Evolutionary conservation across 2,888 invertebrate genomes (phyloP).

Genomic region (Aleiodes alternator): DNA sequence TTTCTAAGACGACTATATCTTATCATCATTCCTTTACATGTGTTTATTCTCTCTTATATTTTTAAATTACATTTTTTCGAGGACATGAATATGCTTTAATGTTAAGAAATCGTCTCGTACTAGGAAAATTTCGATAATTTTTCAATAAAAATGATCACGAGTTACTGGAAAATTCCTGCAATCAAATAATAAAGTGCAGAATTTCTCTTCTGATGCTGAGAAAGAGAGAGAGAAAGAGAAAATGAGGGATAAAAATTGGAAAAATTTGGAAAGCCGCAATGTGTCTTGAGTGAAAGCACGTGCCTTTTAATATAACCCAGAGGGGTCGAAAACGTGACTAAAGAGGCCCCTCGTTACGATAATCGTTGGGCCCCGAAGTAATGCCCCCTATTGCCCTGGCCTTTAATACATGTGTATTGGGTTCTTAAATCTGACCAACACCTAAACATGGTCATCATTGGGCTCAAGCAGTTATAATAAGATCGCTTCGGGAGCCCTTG

Average conservation of each 20-base stretch:
- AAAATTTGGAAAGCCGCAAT: constrained; percentile 1
- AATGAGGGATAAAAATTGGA: not conserved
- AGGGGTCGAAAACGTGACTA: constrained; percentile 64
- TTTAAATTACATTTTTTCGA: too few species aligned
- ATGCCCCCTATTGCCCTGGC: constrained; percentile 53
- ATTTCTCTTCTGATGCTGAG: too few species aligned
- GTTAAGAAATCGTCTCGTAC: too few species aligned
- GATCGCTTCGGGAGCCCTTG: constrained; percentile 60
- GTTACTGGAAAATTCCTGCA: too few species aligned
- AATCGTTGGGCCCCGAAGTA: constrained; percentile 55
- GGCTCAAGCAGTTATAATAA: constrained; percentile 65
- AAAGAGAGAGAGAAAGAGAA: not conserved
- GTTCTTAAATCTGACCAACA: constrained; percentile 72
- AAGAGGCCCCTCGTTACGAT: constrained; percentile 71
- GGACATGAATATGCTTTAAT: too few species aligned
- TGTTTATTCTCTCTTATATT: too few species aligned
- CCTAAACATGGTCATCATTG: constrained; percentile 73
- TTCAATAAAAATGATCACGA: too few species aligned
- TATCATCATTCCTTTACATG: too few species aligned
- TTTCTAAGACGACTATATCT: too few species aligned
- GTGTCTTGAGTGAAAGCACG: constrained; percentile 19
- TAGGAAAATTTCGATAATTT: too few species aligned
- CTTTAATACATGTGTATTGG: constrained; percentile 50
- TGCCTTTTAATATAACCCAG: constrained; percentile 27
- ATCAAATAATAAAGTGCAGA: too few species aligned